Evolutionary conservation across 2,113 vertebrate species (phyloP).

Genomic region (Pygoscelis adeliae): DNA sequence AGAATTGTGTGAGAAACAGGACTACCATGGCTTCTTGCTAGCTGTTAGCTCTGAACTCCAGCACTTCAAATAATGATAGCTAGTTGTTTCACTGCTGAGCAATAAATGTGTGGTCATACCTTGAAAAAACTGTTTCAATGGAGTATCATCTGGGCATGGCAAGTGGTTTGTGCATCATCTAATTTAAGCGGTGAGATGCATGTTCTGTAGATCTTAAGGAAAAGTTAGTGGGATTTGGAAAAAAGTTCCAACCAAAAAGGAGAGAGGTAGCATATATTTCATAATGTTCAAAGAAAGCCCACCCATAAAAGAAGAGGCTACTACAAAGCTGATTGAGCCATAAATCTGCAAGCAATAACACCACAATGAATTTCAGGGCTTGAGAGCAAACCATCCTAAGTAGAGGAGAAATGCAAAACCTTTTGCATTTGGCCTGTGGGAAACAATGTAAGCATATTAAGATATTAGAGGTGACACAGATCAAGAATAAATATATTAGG

Average conservation of each 20-base stretch:
- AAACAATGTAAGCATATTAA: not conserved
- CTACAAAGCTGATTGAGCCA: not conserved
- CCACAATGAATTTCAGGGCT: not conserved
- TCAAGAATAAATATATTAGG: not conserved
- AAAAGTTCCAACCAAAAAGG: not conserved
- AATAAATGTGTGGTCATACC: not conserved
- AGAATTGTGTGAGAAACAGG: not conserved
- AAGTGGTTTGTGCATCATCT: not conserved
- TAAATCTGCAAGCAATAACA: not conserved
- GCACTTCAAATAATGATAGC: not conserved
- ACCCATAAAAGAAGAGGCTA: not conserved
- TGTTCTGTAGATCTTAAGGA: not conserved
- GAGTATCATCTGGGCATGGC: too few relatives aligned
- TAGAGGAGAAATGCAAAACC: not conserved
- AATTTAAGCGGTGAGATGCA: not conserved
- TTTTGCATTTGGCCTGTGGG: not conserved
- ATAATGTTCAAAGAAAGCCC: not conserved
- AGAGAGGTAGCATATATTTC: not conserved
- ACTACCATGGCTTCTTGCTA: not conserved
- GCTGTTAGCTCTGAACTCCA: not conserved
- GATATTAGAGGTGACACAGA: not conserved
- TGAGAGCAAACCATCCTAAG: not conserved
- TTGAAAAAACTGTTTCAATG: not conserved
- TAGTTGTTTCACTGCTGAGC: not conserved
- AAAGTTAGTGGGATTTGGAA: not conserved